A percentile compares a stretch with the other conserved stretches of the same genome.
Evolutionary conservation across 1,140 invertebrate genomes (phyloP).

Genomic region (Cyclina sinensis): DNA sequence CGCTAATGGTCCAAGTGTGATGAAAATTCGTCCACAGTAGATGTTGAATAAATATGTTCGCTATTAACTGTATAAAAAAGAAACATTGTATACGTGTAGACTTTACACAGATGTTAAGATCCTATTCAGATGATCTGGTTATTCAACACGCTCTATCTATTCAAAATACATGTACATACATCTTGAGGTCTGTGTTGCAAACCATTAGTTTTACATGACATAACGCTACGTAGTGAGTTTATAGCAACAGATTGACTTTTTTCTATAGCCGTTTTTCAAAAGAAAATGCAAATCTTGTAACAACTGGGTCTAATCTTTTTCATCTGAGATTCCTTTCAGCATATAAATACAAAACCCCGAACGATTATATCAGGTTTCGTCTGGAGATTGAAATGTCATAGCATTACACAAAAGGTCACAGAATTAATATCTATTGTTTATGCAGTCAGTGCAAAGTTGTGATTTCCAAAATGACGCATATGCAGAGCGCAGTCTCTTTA

Average conservation of each 20-base stretch:
- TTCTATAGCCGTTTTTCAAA: slow-evolving; percentile 1
- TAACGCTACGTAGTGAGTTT: neutral
- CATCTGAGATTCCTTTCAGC: neutral
- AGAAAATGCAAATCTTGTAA: slow-evolving; percentile 14
- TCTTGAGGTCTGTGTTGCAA: neutral
- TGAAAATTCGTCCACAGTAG: no score
- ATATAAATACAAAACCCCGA: slow-evolving; percentile 21
- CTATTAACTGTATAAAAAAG: no score
- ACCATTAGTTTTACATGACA: neutral
- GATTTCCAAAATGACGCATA: slow-evolving; percentile 4
- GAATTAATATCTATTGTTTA: slow-evolving; percentile 34
- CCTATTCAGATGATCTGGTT: no score
- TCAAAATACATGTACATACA: neutral
- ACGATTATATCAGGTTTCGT: slow-evolving; percentile 25
- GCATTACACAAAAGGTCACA: slow-evolving; percentile 1
- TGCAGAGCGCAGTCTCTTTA: no score
- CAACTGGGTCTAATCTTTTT: neutral
- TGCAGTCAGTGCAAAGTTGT: slow-evolving; percentile 1
- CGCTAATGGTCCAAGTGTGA: no score
- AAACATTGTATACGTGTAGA: neutral
- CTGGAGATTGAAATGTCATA: slow-evolving; percentile 21
- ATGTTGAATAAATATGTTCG: no score
- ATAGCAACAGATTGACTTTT: neutral
- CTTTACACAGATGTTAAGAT: neutral
- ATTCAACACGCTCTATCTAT: neutral